These are phyloP conservation scores for Cheilosia grossa DNA, from an alignment of 2,888 invertebrate genomes.

Conservation along the genomic window DNA sequence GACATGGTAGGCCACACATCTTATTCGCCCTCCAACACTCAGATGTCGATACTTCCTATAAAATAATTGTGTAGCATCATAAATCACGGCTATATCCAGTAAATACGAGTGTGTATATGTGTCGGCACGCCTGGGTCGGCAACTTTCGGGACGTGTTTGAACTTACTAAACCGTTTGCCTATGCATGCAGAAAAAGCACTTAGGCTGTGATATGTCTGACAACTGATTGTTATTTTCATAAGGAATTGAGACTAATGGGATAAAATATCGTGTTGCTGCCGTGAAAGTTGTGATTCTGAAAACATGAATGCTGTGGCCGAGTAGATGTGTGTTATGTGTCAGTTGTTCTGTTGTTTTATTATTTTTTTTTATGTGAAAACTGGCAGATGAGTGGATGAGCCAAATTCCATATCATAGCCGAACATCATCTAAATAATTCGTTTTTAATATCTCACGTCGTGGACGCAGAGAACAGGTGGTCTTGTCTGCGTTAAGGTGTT, in stretches of 20 bases:
- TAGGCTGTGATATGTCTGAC: neutral
- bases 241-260: neutral
- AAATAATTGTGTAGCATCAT: conserved; percentile 25
- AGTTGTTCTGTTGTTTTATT: no score
- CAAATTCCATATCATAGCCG: no score
- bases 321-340: no score
- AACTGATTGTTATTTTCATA: neutral
- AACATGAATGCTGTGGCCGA: no score
- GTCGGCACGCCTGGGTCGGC: conserved; percentile 2
- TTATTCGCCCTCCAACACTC: neutral
- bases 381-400: no score
- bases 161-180: neutral
- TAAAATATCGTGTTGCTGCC: neutral
- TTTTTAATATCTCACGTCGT: no score
- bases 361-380: no score
- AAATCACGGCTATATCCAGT: conserved; percentile 32
- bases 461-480: no score
- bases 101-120: neutral
- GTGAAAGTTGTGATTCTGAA: no score
- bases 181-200: neutral
- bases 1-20: no score
- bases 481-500: no score
- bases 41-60: conserved; percentile 3
- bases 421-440: no score
- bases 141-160: conserved; percentile 32